Percentiles rank a stretch among this genome's conserved stretches.
Evolutionary conservation across 2,888 invertebrate genomes (phyloP).

Genomic region (Sphecodes monilicornis): DNA sequence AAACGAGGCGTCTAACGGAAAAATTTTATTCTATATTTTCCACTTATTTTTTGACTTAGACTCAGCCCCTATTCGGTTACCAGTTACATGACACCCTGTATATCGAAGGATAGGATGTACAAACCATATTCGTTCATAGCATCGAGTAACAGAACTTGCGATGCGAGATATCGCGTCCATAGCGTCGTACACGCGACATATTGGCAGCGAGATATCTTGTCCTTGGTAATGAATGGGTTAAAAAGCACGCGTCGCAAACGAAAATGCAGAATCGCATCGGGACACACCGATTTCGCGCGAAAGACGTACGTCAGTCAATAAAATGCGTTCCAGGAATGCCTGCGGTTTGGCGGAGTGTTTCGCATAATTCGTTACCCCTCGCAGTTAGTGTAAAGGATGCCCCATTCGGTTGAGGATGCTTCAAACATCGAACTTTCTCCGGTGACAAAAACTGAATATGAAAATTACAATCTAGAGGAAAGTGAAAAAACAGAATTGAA

Average conservation of each 20-base stretch:
- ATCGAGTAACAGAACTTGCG: too few species aligned
- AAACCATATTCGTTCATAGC: too few species aligned
- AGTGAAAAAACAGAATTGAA: not conserved
- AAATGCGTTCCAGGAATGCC: not conserved
- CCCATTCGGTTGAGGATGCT: not conserved
- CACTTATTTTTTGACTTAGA: too few species aligned
- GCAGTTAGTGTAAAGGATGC: not conserved
- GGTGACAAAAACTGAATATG: not conserved
- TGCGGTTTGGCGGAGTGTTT: not conserved
- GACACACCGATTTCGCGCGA: not conserved
- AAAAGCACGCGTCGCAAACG: not conserved
- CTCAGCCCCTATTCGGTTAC: too few species aligned
- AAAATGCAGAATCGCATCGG: not conserved
- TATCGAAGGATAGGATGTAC: too few species aligned
- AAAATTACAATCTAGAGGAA: not conserved
- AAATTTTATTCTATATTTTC: too few species aligned
- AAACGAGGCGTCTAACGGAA: too few species aligned
- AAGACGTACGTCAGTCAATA: not conserved
- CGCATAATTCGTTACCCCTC: not conserved
- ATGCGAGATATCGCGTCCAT: too few species aligned
- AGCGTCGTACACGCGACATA: too few species aligned
- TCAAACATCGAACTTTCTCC: not conserved
- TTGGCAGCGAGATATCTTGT: too few species aligned
- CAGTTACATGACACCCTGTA: too few species aligned
- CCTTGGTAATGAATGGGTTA: too few species aligned